These are phyloP conservation scores for Chrysomela aeneicollis DNA, from an alignment of 2,888 invertebrate species.

Conservation along the genomic window DNA sequence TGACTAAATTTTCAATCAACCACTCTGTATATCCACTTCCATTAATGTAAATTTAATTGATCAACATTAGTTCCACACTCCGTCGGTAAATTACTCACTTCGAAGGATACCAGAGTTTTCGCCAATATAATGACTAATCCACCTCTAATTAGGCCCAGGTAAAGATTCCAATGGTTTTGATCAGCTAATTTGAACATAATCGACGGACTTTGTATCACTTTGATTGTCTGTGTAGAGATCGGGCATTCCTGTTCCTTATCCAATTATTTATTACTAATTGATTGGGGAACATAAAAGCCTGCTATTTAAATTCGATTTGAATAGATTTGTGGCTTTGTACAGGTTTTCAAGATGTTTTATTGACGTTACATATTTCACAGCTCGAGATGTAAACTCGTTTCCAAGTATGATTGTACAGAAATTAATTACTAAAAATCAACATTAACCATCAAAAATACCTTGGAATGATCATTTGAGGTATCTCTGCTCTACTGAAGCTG, in stretches of 20 bases:
- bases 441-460: too few relatives aligned
- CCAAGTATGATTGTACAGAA: too few relatives aligned
- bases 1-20: background rate
- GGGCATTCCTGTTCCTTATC: slow-evolving; percentile 34
- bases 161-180: slow-evolving; percentile 56
- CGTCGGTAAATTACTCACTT: slow-evolving; percentile 45
- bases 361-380: background rate
- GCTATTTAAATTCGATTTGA: slow-evolving; percentile 9
- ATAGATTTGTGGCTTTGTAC: slow-evolving; percentile 12
- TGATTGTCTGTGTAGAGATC: slow-evolving; percentile 30
- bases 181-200: slow-evolving; percentile 58
- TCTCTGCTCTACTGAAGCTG: too few relatives aligned
- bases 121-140: slow-evolving; percentile 57
- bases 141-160: slow-evolving; percentile 58
- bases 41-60: slow-evolving; percentile 34
- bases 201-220: slow-evolving; percentile 36
- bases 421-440: too few relatives aligned
- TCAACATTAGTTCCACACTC: slow-evolving; percentile 36
- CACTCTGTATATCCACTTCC: slow-evolving; percentile 9
- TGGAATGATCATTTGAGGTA: too few relatives aligned
- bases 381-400: too few relatives aligned
- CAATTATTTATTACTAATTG: slow-evolving; percentile 44
- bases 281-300: slow-evolving; percentile 27
- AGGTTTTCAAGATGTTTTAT: background rate
- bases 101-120: slow-evolving; percentile 51